phyloP scores from a whole-genome alignment of 1,140 invertebrate species.

The Cydia splendana region DNA sequence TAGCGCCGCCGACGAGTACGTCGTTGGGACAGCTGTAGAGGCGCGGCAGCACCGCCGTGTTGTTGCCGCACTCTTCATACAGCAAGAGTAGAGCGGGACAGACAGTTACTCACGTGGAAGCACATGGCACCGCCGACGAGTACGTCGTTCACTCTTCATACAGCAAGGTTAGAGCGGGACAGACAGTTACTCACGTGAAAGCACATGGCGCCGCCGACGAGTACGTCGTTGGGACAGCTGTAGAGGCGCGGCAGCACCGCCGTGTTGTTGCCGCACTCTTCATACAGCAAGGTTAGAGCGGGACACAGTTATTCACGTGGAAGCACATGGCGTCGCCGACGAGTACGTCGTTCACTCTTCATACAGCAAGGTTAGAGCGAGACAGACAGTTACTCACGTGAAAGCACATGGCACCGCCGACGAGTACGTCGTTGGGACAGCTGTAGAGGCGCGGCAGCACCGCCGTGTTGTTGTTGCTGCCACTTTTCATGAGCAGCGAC shows the following conservation, averaged over 20 bases:
- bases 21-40: slow-evolving; percentile 37
- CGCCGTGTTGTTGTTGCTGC: slow-evolving; percentile 60
- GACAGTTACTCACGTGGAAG: no score
- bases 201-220: slow-evolving; percentile 71
- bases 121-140: slow-evolving; percentile 41
- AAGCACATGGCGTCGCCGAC: no score
- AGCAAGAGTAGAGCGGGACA: no score
- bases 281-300: no score
- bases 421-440: slow-evolving; percentile 65
- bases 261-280: slow-evolving; percentile 59
- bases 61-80: no score
- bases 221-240: slow-evolving; percentile 60
- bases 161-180: no score
- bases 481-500: slow-evolving; percentile 71
- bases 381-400: slow-evolving; percentile 53
- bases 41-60: slow-evolving; percentile 52
- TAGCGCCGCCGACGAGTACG: no score
- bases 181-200: slow-evolving; percentile 61
- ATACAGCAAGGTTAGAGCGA: slow-evolving; percentile 37
- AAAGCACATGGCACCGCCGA: slow-evolving; percentile 72
- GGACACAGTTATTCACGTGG: no score
- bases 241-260: slow-evolving; percentile 53
- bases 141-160: slow-evolving; percentile 69
- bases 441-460: slow-evolving; percentile 57
- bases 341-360: slow-evolving; percentile 39